Evolutionary conservation across 2,888 invertebrate species (phyloP).

Genomic region (Dysmachus trigonus): DNA sequence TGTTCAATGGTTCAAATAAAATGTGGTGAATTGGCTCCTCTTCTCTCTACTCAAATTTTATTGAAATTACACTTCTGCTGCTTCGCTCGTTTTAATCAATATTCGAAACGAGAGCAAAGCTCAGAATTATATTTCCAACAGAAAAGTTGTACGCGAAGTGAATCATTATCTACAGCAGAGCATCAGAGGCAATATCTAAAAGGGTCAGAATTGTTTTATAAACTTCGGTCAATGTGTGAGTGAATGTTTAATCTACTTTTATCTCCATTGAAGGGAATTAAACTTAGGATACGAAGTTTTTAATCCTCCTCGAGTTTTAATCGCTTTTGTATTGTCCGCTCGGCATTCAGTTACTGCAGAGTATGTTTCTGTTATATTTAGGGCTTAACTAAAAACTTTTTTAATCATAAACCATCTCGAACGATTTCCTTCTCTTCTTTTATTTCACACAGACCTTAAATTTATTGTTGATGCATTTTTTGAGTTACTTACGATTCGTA

Average conservation of each 20-base stretch:
- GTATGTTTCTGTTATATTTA: constrained; percentile 10
- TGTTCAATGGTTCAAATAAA: neutral
- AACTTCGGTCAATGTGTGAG: neutral
- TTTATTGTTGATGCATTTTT: neutral
- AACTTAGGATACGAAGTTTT: constrained; percentile 30
- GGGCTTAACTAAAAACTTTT: constrained; percentile 30
- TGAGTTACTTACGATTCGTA: neutral
- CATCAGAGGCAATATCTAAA: neutral
- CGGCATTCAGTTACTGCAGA: neutral
- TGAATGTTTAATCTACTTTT: constrained; percentile 13
- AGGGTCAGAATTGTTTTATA: neutral
- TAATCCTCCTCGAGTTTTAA: constrained; percentile 33
- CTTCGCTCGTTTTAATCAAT: neutral
- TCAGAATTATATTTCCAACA: neutral
- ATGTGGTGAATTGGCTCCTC: neutral
- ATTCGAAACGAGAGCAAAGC: neutral
- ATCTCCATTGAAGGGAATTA: constrained; percentile 19
- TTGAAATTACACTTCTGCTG: neutral
- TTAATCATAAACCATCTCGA: constrained; percentile 22
- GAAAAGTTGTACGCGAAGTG: neutral
- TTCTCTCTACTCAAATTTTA: neutral
- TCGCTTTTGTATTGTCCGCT: constrained; percentile 15
- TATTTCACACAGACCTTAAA: neutral
- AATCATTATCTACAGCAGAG: neutral
- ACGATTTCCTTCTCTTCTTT: neutral